These are phyloP conservation scores for Larimichthys polyactis DNA, from an alignment of 2,113 vertebrate genomes.

Conservation along the genomic window DNA sequence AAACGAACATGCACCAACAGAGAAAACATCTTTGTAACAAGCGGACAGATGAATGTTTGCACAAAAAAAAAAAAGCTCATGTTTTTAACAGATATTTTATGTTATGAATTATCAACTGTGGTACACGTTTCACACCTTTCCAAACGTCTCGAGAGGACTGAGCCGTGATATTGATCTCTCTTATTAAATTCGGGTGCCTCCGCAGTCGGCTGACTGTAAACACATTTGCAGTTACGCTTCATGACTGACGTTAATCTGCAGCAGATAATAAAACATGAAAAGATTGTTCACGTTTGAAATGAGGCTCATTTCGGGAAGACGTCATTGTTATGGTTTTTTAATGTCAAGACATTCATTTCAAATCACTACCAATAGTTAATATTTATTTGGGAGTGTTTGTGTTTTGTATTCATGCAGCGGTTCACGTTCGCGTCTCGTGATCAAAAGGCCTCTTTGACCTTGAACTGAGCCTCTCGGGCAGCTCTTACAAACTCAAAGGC, in stretches of 20 bases:
- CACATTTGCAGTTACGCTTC: neutral
- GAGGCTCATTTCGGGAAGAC: neutral
- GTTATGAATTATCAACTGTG: no score
- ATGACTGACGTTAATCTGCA: neutral
- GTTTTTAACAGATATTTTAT: no score
- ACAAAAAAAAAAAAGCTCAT: neutral
- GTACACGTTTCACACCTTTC: no score
- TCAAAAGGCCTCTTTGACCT: neutral
- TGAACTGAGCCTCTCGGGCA: neutral
- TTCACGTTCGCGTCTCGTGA: neutral
- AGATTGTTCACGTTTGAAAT: neutral
- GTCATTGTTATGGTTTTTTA: neutral
- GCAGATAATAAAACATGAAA: neutral
- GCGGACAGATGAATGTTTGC: constrained; percentile 16
- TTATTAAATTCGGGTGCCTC: neutral
- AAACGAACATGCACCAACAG: neutral
- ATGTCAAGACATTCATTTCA: neutral
- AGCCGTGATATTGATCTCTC: neutral
- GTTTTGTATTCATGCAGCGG: no score
- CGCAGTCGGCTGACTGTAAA: neutral
- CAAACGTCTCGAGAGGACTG: no score
- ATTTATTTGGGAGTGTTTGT: neutral
- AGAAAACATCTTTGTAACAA: neutral
- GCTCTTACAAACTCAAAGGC: neutral
- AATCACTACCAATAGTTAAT: neutral